These are phyloP conservation scores for Lasius platythorax DNA, from an alignment of 2,888 invertebrate genomes.

Conservation along the genomic window DNA sequence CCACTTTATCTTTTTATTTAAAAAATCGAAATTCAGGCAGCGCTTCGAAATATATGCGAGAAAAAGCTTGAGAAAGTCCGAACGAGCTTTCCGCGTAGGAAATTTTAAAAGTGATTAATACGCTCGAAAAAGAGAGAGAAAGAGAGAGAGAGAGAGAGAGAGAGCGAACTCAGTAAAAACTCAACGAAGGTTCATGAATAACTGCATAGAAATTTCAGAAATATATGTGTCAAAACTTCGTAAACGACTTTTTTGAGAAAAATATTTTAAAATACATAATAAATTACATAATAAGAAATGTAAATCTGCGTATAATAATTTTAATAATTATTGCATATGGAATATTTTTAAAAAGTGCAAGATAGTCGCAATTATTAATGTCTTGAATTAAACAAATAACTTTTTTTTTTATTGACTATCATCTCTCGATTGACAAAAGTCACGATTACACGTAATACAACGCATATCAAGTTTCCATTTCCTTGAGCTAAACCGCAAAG, in stretches of 20 bases:
- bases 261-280: conserved; percentile 10
- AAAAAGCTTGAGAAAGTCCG: conserved; percentile 34
- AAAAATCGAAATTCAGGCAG: conserved; percentile 30
- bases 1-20: neutral
- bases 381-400: neutral
- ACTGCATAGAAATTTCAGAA: conserved; percentile 36
- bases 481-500: neutral
- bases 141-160: neutral
- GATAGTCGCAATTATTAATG: neutral
- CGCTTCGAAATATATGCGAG: neutral
- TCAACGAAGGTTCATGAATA: conserved; percentile 40
- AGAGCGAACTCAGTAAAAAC: neutral
- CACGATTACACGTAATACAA: neutral
- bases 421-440: neutral
- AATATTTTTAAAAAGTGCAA: neutral
- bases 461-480: conserved; percentile 1
- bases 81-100: conserved; percentile 9
- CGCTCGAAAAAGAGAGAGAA: neutral
- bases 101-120: conserved; percentile 49
- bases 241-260: conserved; percentile 9
- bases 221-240: conserved; percentile 20
- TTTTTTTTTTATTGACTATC: neutral
- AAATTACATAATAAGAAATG: conserved; percentile 5
- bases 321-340: neutral
- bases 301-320: neutral